A percentile compares a stretch with the other conserved stretches of the same genome.
Conservation (phyloP, 64 coral and sea anemone species). For the Stichodactyla mertensii region DNA sequence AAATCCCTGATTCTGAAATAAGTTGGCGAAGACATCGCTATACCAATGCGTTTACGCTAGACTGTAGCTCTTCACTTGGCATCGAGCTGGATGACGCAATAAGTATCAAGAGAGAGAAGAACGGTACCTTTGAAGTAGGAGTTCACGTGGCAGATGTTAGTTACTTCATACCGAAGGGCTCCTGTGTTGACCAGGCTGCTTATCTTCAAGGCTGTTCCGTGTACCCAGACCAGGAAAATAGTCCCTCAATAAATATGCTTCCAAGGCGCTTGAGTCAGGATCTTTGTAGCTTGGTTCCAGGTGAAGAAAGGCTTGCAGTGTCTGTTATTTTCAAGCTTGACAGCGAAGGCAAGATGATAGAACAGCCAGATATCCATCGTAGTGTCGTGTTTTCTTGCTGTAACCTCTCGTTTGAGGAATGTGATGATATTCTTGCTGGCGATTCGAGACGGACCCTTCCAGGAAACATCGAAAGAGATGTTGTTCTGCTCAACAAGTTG, state of each 20-base stretch:
- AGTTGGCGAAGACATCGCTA: neutral
- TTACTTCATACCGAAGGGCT: conserved; percentile 74
- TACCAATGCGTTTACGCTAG: conserved; percentile 32
- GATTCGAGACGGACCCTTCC: conserved; percentile 19
- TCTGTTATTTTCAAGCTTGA: conserved; percentile 66
- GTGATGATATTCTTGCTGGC: conserved; percentile 53
- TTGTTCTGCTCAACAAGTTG: conserved; percentile 38
- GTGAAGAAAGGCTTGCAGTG: conserved; percentile 70
- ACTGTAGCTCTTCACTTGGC: conserved; percentile 19
- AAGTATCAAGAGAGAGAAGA: conserved; percentile 30
- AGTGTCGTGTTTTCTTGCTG: conserved; percentile 68
- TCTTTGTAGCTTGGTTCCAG: conserved; percentile 68
- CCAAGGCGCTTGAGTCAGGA: conserved; percentile 38
- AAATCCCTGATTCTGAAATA: conserved; percentile 60
- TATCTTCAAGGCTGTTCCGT: conserved; percentile 49
- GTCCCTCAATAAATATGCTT: conserved; percentile 32
- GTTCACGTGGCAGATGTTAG: conserved; percentile 85
- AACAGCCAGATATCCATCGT: conserved; percentile 58
- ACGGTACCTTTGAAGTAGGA: conserved; percentile 40
- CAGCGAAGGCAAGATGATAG: conserved; percentile 38
- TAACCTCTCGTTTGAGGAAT: conserved; percentile 71
- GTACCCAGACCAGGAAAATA: conserved; percentile 34
- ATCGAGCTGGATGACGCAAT: conserved; percentile 86
- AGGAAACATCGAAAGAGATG: conserved; percentile 28
- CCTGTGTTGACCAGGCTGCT: conserved; percentile 49